A percentile compares a stretch with the other conserved stretches of the same genome.
These are phyloP conservation scores for Neocloeon triangulifer DNA, from an alignment of 1,140 invertebrate species.

Conservation along the genomic window DNA sequence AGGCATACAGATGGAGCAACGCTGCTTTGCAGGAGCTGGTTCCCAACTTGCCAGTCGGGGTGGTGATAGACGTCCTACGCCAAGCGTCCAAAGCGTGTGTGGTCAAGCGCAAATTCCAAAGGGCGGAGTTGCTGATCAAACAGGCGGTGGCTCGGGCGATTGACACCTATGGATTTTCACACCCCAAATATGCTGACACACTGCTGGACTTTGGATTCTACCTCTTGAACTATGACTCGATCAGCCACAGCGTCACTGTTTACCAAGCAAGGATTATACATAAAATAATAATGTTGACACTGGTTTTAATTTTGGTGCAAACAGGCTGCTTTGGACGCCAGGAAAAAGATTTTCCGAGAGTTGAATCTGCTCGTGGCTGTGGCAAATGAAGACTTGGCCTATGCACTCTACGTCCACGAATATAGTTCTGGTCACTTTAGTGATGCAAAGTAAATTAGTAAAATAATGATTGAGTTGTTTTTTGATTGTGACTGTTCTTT, in stretches of 20 bases:
- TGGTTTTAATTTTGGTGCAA: conserved; percentile 8
- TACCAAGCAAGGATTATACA: too few species aligned
- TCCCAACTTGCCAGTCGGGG: conserved; percentile 13
- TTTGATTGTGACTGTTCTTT: conserved; percentile 6
- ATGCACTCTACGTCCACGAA: conserved; percentile 76
- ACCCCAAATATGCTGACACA: conserved; percentile 62
- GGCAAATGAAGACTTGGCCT: conserved; percentile 73
- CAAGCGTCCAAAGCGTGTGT: conserved; percentile 70
- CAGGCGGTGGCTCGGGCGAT: conserved; percentile 54
- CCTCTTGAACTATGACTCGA: conserved; percentile 68
- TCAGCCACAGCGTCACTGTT: conserved; percentile 53
- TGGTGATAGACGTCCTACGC: conserved; percentile 54
- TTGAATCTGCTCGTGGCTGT: conserved; percentile 68
- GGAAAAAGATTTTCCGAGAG: conserved; percentile 54
- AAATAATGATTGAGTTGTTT: too few species aligned
- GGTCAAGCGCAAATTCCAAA: conserved; percentile 57
- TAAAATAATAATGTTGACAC: too few species aligned
- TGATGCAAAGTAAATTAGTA: conserved; percentile 41
- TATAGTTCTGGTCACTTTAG: conserved; percentile 71
- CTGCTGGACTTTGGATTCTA: conserved; percentile 77
- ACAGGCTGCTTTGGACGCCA: conserved; percentile 49
- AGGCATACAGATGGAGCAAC: conserved; percentile 41
- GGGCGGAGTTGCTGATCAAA: conserved; percentile 55
- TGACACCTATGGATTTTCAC: conserved; percentile 38
- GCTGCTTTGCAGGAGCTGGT: conserved; percentile 38